Percentiles rank a stretch among this genome's conserved stretches.
Evolutionary conservation across 2,888 invertebrate species (phyloP).

Genomic region (Diarsia mendica): DNA sequence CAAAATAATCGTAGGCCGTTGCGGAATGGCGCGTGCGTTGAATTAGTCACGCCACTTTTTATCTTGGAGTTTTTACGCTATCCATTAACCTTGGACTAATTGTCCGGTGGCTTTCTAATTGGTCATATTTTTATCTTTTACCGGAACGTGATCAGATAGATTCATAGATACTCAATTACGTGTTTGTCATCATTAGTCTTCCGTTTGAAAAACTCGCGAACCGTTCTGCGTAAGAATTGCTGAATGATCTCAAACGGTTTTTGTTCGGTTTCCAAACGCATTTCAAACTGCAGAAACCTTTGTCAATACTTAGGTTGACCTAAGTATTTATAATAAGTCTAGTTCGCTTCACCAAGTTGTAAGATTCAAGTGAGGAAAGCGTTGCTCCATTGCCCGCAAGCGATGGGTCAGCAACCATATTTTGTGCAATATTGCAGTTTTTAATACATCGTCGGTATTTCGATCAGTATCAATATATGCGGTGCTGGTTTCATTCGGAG

Average conservation of each 20-base stretch:
- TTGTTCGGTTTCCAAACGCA: conserved; percentile 35
- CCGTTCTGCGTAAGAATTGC: neutral
- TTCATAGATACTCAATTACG: conserved; percentile 26
- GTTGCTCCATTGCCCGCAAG: conserved; percentile 59
- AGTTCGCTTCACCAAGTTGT: conserved; percentile 27
- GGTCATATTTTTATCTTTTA: conserved; percentile 56
- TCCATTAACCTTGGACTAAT: conserved; percentile 84
- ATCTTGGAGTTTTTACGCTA: conserved; percentile 76
- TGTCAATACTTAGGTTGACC: conserved; percentile 40
- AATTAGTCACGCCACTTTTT: conserved; percentile 80
- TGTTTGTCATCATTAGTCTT: conserved; percentile 7
- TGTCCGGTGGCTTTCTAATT: conserved; percentile 78
- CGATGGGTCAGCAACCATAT: conserved; percentile 57
- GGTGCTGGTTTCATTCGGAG: conserved; percentile 56
- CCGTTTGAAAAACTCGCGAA: neutral
- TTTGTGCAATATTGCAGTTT: conserved; percentile 58
- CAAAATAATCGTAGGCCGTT: conserved; percentile 69
- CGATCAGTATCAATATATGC: conserved; percentile 56
- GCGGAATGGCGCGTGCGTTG: conserved; percentile 78
- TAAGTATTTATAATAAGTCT: conserved; percentile 45
- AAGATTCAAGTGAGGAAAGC: conserved; percentile 57
- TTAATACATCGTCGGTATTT: conserved; percentile 61
- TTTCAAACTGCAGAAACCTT: conserved; percentile 27
- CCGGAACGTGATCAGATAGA: conserved; percentile 48
- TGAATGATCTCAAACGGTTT: conserved; percentile 28